Evolutionary conservation across 2,113 vertebrate species (phyloP), one percentile per base, ranked within the genome.

Genomic region (Malurus alboscapulatus): DNA sequence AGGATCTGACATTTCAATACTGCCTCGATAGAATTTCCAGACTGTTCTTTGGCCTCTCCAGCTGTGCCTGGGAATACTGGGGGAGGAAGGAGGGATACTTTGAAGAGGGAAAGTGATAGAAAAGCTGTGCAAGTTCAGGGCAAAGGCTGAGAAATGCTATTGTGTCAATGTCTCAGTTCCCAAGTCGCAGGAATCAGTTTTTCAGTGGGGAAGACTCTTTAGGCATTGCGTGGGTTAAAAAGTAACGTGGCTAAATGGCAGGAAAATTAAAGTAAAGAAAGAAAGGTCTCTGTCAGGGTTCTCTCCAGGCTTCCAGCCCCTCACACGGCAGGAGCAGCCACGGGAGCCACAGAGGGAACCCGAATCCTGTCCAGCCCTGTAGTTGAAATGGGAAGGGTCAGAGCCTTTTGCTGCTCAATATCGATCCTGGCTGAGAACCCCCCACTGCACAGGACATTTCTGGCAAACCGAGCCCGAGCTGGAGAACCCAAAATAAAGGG

Each of bases 131-230:
- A 40, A 90, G 36, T 53, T 72, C 62, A 77, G n/a, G 58, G 44
- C 40, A 89, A 92, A 51, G 40, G 58, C 71, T 93, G 71, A 84
- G 51, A 91, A 95, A 87, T 89, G 45, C 32, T 53, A 85, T 87
- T 65, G 57, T 68, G 62, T n/a, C 69, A 20, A 2, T 2, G 21
- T 17, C 36, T 76, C 32, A 6, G 7, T 9, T 73, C 42, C 66
- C 47, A 48, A 93, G 55, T 1, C 50, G 12, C 54, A 68, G n/a
- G 47, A 79, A 19, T 17, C 1, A 1, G 26, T 44, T 78, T 67
- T 84, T 4, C 53, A n/a, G 32, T 3, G 10, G 30, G 42, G 32
- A 77, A 77, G 42, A 17, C 16, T 12, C 42, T 20, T 47, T 9
- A 67, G 68, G 44, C 40, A 34, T 15, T 10, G 26, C 0, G 2